A percentile compares a stretch with the other conserved stretches of the same genome.
Evolutionary conservation across 2,113 vertebrate species (phyloP).

Genomic region (Pimephales promelas): DNA sequence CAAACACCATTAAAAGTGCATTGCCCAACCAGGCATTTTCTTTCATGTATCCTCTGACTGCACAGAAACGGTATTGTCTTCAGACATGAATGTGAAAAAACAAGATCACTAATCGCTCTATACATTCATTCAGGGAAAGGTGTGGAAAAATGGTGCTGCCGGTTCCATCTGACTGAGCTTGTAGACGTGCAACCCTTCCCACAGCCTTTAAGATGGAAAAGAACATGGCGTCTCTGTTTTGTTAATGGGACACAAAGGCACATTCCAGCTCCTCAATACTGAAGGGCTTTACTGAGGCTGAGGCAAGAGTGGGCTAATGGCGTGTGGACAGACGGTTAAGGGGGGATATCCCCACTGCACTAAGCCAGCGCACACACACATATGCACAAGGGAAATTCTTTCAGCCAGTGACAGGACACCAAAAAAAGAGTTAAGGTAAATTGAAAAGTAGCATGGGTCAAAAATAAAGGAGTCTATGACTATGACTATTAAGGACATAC

Average conservation of each 20-base stretch:
- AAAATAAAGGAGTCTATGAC: constrained; percentile 13
- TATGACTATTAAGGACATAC: not conserved
- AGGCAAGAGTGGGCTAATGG: constrained; percentile 56
- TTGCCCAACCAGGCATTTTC: constrained; percentile 30
- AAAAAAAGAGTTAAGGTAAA: constrained; percentile 14
- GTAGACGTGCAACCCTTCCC: constrained; percentile 25
- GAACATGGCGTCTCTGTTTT: constrained; percentile 51
- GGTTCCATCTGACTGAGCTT: constrained; percentile 49
- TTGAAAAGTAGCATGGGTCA: constrained; percentile 19
- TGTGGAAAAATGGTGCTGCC: constrained; percentile 46
- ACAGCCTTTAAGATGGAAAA: constrained; percentile 41
- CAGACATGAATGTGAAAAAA: constrained; percentile 8
- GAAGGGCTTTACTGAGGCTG: constrained; percentile 51
- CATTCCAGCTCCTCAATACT: constrained; percentile 55
- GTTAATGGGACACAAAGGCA: constrained; percentile 50
- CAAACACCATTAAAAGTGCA: constrained; percentile 20
- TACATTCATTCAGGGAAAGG: constrained; percentile 38
- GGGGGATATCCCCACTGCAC: constrained; percentile 32
- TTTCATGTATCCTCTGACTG: not conserved
- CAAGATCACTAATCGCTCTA: not conserved
- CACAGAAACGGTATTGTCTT: constrained; percentile 45
- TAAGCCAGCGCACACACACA: not conserved
- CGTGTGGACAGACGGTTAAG: constrained; percentile 43
- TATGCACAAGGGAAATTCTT: constrained; percentile 17
- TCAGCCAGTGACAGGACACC: constrained; percentile 16